Percentiles rank a stretch among this genome's conserved stretches.
Evolutionary conservation across 2,113 vertebrate genomes (phyloP).

Genomic region (Triplophysa dalaica): DNA sequence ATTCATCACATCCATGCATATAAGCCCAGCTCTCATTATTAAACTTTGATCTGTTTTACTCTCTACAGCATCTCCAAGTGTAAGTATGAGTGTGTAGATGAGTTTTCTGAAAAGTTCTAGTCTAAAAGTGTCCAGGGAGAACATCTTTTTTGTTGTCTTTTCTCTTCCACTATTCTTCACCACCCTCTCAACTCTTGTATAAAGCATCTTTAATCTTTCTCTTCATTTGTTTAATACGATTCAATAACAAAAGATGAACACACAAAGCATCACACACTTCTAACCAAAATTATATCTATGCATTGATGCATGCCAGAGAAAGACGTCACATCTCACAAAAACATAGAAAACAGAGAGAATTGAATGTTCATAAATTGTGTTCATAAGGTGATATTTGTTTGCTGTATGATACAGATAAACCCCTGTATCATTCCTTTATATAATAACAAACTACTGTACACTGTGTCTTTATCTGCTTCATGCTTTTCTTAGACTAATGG

Average conservation of each 20-base stretch:
- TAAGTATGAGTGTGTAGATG: not conserved
- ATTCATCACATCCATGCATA: conserved; percentile 47
- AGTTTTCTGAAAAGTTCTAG: conserved; percentile 6
- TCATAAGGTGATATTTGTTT: too few relatives aligned
- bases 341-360: too few relatives aligned
- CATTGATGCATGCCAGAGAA: conserved; percentile 25
- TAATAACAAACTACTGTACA: not conserved
- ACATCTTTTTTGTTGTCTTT: not conserved
- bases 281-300: conserved; percentile 30
- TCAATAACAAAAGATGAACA: not conserved
- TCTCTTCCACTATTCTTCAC: not conserved
- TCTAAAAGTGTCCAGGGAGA: not conserved
- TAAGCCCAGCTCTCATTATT: conserved; percentile 49
- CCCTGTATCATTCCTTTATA: not conserved
- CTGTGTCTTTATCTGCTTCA: not conserved
- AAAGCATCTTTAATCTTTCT: not conserved
- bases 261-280: not conserved
- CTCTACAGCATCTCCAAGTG: conserved; percentile 36
- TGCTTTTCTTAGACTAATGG: conserved; percentile 27
- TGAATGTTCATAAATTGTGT: too few relatives aligned
- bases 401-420: not conserved
- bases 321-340: too few relatives aligned
- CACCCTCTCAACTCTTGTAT: not conserved
- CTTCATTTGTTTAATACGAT: not conserved
- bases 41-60: conserved; percentile 54